Evolutionary conservation across 2,113 vertebrate species (phyloP).

Genomic region (Cephalopterus ornatus): DNA sequence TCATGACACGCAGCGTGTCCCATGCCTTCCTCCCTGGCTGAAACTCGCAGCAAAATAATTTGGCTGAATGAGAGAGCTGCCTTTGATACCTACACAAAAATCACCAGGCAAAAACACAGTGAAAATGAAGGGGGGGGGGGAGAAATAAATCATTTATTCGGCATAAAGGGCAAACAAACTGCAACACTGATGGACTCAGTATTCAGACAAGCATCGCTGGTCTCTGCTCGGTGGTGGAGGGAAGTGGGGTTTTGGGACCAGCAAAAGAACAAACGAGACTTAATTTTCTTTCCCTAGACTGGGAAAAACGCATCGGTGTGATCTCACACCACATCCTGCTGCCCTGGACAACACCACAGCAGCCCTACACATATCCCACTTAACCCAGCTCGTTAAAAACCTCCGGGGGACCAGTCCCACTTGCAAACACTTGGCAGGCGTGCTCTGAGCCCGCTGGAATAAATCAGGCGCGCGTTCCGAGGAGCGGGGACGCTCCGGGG

Average conservation of each 20-base stretch:
- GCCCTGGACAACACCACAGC: neutral
- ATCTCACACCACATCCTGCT: fast-evolving
- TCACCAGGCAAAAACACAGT: neutral
- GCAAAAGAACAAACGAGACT: fast-evolving
- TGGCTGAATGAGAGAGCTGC: neutral
- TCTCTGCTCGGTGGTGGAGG: neutral
- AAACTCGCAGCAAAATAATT: neutral
- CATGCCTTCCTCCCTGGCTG: slow-evolving; percentile 2
- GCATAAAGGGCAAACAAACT: neutral
- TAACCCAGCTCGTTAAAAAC: neutral
- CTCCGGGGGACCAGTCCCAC: neutral
- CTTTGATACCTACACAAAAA: neutral
- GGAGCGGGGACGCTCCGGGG: neutral
- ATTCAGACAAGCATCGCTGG: fast-evolving
- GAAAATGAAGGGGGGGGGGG: neutral
- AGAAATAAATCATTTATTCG: neutral
- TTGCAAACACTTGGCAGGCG: neutral
- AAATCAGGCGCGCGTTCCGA: fast-evolving
- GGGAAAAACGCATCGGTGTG: fast-evolving
- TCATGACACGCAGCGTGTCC: slow-evolving; percentile 11
- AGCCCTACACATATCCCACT: neutral
- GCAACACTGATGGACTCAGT: neutral
- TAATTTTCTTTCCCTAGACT: neutral
- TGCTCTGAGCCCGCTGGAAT: neutral
- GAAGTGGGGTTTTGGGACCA: neutral